Evolutionary conservation across 2,113 vertebrate genomes (phyloP).

Genomic region (Puffinus mauretanicus): DNA sequence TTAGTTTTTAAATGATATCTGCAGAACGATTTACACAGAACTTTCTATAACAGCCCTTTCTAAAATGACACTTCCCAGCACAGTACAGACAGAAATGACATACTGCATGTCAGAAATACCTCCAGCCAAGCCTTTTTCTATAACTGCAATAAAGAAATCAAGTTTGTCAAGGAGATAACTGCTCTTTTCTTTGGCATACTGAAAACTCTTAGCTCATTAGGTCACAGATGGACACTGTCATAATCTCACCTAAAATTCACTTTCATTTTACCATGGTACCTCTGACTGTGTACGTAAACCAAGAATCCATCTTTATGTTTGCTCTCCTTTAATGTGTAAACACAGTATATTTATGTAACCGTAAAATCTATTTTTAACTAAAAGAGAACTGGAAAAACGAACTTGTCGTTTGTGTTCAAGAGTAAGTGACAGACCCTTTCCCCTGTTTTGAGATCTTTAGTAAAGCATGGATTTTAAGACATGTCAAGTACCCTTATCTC

Average conservation of each 20-base stretch:
- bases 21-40: neutral
- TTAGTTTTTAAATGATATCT: neutral
- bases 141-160: neutral
- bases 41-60: neutral
- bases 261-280: neutral
- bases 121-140: neutral
- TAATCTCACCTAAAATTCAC: neutral
- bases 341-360: neutral
- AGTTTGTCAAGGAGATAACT: neutral
- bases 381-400: neutral
- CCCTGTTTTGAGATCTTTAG: neutral
- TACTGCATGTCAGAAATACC: neutral
- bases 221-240: neutral
- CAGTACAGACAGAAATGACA: neutral
- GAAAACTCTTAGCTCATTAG: neutral
- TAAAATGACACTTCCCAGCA: neutral
- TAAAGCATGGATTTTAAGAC: neutral
- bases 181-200: neutral
- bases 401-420: neutral
- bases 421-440: neutral
- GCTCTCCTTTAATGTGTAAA: neutral
- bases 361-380: neutral
- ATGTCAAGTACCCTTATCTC: neutral
- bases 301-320: neutral
- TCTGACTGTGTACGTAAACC: neutral